Conservation (phyloP, 1,140 invertebrate genomes). For the Temnothorax longispinosus region DNA sequence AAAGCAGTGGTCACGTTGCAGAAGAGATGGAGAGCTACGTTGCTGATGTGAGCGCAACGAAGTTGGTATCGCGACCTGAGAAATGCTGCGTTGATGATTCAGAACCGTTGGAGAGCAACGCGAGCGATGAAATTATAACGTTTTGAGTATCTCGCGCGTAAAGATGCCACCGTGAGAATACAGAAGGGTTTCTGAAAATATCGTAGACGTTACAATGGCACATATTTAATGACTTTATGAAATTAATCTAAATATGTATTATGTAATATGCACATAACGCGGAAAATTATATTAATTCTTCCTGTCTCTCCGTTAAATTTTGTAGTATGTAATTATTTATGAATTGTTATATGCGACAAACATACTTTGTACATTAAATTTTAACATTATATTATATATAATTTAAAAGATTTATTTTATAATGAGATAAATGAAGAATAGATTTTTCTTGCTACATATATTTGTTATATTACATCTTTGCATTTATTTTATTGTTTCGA, state of each 20-base stretch:
- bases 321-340: background rate
- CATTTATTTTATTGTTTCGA: background rate
- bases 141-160: constrained; percentile 77
- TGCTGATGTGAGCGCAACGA: constrained; percentile 13
- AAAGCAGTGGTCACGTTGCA: background rate
- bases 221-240: background rate
- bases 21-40: constrained; percentile 30
- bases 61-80: constrained; percentile 72
- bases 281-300: background rate
- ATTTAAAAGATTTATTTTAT: background rate
- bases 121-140: constrained; percentile 80
- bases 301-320: background rate
- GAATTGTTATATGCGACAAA: background rate
- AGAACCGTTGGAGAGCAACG: constrained; percentile 86
- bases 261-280: background rate
- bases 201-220: background rate
- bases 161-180: constrained; percentile 77
- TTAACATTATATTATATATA: background rate
- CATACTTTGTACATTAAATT: background rate
- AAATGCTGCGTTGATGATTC: constrained; percentile 85
- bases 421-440: background rate
- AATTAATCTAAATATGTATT: background rate
- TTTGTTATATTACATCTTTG: background rate
- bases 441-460: background rate
- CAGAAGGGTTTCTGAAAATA: constrained; percentile 73